Base-by-base conservation (phyloP, 2,888 invertebrate species). In the Drosophila setosimentum region DNA sequence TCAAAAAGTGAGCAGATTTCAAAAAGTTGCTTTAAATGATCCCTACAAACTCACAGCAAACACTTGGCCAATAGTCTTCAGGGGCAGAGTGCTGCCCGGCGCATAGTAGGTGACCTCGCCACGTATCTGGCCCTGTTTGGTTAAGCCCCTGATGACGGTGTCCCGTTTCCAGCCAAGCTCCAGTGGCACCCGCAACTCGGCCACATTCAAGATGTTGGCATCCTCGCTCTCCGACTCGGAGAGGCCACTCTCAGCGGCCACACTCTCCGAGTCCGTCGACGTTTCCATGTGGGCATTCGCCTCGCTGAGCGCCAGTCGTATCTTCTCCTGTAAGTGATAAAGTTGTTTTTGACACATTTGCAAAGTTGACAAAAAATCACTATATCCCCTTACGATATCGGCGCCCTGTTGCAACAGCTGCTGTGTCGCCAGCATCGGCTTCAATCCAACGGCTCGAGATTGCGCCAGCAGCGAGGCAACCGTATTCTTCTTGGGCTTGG, bases 61-160 rank as follows among this genome's bases (percentile, higher is more conserved):
- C 76, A 96, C 93, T 82, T 96, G 96, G 37, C 95, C 95, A 93
- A 95, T 94, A 68, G 95, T 95, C 83, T 95, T 95, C 55, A 96
- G 94, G 79, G 95, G 95, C 82, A 94, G 92, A 11, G 93, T 94
- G 21, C 94, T 94, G 76, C 95, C 95, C 0, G 96, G 96, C 13
- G 96, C 95, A 76, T 96, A 95, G 93, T 99, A 99, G 68, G 96
- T 95, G 53, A 99, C 99, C 91, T 99, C 99, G n/a, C 99, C 98
- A 82, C 97, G 96, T 78, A 97, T 96, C 76, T 96, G 96, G 45
- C 98, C 98, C 87, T 96, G 96, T 81, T 97, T 96, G 8, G 97
- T 97, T 11, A 98, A 94, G 7, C 97, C 97, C 76, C 96, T 95
- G 87, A 99, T 97, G 63, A 97, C 95, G 0, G 98, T 98, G 92